These are phyloP conservation scores for Meleagris gallopavo DNA, from an alignment of 2,113 vertebrate genomes.

Conservation along the genomic window DNA sequence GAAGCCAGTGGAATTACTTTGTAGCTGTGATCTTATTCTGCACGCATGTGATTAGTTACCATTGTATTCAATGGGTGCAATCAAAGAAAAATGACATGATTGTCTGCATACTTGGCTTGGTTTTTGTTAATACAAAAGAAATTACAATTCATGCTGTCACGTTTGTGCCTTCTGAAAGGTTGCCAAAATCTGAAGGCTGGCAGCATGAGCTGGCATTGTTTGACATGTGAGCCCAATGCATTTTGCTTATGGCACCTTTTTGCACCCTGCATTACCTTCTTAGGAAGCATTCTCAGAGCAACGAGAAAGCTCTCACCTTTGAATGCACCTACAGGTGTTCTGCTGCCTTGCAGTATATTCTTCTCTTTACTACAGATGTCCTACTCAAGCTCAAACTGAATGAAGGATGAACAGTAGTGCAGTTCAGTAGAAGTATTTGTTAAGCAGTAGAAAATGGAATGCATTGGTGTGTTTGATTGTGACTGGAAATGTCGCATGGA, in stretches of 20 bases:
- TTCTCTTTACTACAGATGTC: neutral
- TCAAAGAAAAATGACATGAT: conserved; percentile 1
- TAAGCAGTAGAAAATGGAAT: neutral
- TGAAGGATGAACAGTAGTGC: neutral
- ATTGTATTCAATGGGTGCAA: neutral
- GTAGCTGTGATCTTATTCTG: neutral
- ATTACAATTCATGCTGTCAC: neutral
- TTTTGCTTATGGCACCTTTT: neutral
- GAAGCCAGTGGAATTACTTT: neutral
- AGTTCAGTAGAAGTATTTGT: neutral
- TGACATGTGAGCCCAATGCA: neutral
- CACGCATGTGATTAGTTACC: neutral
- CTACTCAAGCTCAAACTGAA: neutral
- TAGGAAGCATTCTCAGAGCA: neutral
- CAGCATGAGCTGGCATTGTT: neutral
- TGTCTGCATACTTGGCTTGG: conserved; percentile 3
- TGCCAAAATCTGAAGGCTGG: neutral
- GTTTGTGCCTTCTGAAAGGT: neutral
- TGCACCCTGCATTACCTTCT: neutral
- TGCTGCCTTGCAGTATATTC: neutral
- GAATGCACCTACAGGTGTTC: no score
- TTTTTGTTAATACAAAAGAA: conserved; percentile 23
- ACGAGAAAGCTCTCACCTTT: no score
- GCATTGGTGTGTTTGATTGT: neutral
- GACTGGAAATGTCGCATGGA: neutral